A percentile compares a stretch with the other conserved stretches of the same genome.
These are phyloP conservation scores for Apodemia duryi DNA, from an alignment of 2,888 invertebrate species.

Conservation along the genomic window DNA sequence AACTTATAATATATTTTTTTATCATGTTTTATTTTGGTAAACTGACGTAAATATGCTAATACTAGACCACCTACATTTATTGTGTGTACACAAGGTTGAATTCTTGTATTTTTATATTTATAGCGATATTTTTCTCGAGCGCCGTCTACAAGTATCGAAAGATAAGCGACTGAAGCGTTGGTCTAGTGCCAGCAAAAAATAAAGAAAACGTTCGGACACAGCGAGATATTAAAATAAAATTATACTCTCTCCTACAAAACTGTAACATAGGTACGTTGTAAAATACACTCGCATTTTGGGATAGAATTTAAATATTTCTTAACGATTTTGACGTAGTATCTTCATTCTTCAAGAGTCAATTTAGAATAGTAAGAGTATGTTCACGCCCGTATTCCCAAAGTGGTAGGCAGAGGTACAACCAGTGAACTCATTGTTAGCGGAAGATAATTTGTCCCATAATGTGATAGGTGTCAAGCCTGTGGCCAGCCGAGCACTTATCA, in stretches of 20 bases:
- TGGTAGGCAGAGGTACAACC: no score
- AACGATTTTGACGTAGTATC: not conserved
- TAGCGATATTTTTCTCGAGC: conserved; percentile 20
- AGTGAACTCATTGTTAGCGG: no score
- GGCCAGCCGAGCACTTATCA: no score
- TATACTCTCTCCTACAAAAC: conserved; percentile 15
- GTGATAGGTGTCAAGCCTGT: no score
- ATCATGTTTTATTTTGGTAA: conserved; percentile 4
- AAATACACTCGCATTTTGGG: not conserved
- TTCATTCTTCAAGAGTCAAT: no score
- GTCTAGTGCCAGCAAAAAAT: conserved; percentile 55
- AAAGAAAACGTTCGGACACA: conserved; percentile 45
- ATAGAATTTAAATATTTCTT: not conserved
- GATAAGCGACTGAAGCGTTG: conserved; percentile 67
- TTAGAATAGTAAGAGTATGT: no score
- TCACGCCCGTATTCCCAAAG: no score
- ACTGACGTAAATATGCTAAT: conserved; percentile 13
- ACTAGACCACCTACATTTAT: conserved; percentile 1
- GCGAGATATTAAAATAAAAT: conserved; percentile 54
- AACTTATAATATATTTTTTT: not conserved
- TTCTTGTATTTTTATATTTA: conserved; percentile 19
- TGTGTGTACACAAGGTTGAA: conserved; percentile 8
- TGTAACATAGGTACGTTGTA: conserved; percentile 6
- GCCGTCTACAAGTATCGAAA: conserved; percentile 54
- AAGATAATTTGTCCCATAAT: no score